These are phyloP conservation scores for Myotis lucifugus DNA, from an alignment of 2,113 vertebrate genomes.

Conservation along the genomic window DNA sequence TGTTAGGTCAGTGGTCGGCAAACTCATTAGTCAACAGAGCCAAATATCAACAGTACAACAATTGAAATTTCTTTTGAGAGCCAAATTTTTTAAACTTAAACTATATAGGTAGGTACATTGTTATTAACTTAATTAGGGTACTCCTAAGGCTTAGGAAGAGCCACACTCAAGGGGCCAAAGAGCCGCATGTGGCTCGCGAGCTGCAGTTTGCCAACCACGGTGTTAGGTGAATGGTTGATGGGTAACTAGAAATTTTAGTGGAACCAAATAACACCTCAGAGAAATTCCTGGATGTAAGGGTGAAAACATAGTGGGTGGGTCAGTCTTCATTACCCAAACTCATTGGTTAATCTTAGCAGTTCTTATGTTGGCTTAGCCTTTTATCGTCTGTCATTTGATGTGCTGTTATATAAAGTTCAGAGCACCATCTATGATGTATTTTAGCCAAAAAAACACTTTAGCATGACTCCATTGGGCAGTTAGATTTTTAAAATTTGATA, in stretches of 20 bases:
- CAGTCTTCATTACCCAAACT: background rate
- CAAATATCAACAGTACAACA: no score
- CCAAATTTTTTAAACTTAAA: no score
- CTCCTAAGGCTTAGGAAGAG: no score
- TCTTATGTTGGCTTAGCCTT: background rate
- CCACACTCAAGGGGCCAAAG: no score
- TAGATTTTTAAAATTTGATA: background rate
- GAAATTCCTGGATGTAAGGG: background rate
- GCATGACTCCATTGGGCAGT: background rate
- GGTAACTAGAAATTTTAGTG: conserved; percentile 13
- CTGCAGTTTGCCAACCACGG: no score
- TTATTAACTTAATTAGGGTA: no score
- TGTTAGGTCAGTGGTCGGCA: background rate
- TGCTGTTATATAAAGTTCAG: background rate
- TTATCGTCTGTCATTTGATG: background rate
- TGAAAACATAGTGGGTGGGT: background rate
- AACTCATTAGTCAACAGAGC: no score
- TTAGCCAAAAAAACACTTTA: background rate
- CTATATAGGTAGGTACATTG: no score
- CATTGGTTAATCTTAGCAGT: background rate
- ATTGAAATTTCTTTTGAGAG: no score
- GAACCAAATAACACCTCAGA: background rate
- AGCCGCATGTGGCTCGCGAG: no score
- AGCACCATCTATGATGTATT: background rate
- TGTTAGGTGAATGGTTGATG: background rate